Evolutionary conservation across 2,888 invertebrate species (phyloP), one percentile per base, ranked within the genome.

Genomic region (Carterocephalus palaemon): DNA sequence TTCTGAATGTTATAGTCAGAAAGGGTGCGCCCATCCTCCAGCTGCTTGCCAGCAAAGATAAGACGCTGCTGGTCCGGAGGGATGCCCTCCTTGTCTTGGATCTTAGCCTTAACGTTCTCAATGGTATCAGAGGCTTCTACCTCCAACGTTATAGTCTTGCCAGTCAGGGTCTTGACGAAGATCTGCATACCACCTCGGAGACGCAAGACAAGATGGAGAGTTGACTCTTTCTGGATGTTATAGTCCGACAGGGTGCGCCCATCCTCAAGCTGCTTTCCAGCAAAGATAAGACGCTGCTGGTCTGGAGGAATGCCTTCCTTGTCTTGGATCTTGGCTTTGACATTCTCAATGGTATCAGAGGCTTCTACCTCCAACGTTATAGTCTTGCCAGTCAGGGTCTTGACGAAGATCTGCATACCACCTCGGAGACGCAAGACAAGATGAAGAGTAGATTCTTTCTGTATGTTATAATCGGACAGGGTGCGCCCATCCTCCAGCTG

Each of bases 291-390:
- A n/a, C n/a, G 52, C 58, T 81, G 80, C 26, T 81, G 80, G 53
- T 81, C 80, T 73, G 90, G 51, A n/a, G n/a, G n/a, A n/a, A 90
- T 90, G 1, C 89, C 88, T 37, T 66, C 80, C 10, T 81, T 81
- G 31, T 81, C 80, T 12, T 81, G 80, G 1, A 81, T 81, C 16
- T 81, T 81, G 0, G 80, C 80, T 2, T 81, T 81, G 0, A 81
- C 81, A 63, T 81, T 80, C 6, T 81, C 80, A 9, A 81, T 81
- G 0, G 80, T 79, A 17, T 81, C 81, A 0, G 81, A 78, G 0
- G 81, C 41, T 4, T 81, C 81, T 0, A 70, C 70, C 31, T 70
- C 70, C 0, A 70, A 22, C 0, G 70, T 70, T 0, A 70, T 70
- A 0, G 70, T 70, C 31, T 70, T 70, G 0, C 68, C 70, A 12